phyloP scores from a whole-genome alignment of 2,888 invertebrate species.

The Papilio gigon region DNA sequence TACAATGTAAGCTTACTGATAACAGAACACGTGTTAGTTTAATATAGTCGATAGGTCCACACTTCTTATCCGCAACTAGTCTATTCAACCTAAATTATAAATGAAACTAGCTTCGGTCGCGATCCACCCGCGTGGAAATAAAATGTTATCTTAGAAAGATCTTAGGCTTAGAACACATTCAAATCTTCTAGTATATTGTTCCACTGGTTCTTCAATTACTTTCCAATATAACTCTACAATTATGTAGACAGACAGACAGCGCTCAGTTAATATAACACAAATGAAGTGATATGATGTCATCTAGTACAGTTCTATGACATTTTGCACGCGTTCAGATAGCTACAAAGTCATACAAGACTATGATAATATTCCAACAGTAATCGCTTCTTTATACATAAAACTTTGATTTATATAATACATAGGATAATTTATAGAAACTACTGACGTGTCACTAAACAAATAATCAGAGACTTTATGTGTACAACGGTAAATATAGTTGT shows the following conservation, averaged over 20 bases:
- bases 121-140: no score
- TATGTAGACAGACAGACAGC: not conserved
- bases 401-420: not conserved
- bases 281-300: constrained; percentile 6
- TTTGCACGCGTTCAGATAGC: constrained; percentile 10
- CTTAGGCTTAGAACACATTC: no score
- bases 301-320: constrained; percentile 8
- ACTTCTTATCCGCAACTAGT: not conserved
- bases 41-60: not conserved
- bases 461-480: no score
- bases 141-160: no score
- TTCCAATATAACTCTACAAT: not conserved
- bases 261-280: not conserved
- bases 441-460: no score
- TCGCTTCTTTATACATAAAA: not conserved
- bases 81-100: not conserved
- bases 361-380: not conserved
- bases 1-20: constrained; percentile 18
- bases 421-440: no score
- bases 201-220: not conserved
- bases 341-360: not conserved
- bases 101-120: no score
- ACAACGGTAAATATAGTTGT: no score
- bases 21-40: constrained; percentile 2
- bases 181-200: no score